Evolutionary conservation across 2,113 vertebrate species (phyloP).

Genomic region (Grallaria varia): DNA sequence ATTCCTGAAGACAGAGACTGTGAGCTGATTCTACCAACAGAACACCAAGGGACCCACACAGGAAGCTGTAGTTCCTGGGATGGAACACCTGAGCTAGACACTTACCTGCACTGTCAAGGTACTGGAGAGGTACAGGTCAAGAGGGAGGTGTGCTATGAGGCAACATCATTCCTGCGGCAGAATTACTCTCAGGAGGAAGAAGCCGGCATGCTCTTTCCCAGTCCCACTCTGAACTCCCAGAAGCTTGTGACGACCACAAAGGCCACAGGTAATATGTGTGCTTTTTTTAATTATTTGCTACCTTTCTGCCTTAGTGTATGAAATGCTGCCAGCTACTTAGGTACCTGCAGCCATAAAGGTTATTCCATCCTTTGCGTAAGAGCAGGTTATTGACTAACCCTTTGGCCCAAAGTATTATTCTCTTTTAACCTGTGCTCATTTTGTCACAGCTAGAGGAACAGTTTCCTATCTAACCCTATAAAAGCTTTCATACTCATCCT

Average conservation of each 20-base stretch:
- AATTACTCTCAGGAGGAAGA: conserved; percentile 72
- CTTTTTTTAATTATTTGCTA: neutral
- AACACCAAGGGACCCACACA: conserved; percentile 60
- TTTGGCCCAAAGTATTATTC: rapidly evolving
- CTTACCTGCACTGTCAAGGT: conserved; percentile 58
- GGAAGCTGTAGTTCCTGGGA: conserved; percentile 64
- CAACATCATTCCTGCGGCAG: conserved; percentile 70
- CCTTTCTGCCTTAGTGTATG: neutral
- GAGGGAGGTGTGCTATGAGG: conserved; percentile 71
- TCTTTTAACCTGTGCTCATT: neutral
- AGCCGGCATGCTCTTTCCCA: conserved; percentile 73
- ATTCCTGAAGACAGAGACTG: conserved; percentile 93
- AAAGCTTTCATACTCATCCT: neutral
- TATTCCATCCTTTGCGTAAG: neutral
- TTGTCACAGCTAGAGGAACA: neutral
- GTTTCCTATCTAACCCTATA: neutral
- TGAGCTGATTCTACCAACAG: conserved; percentile 73
- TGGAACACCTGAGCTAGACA: conserved; percentile 29
- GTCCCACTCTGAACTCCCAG: conserved; percentile 60
- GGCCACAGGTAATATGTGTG: conserved; percentile 62
- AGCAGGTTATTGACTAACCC: neutral
- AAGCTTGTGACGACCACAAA: conserved; percentile 53
- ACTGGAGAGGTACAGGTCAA: conserved; percentile 61
- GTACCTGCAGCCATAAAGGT: neutral
- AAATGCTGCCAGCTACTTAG: neutral